phyloP scores from a whole-genome alignment of 2,888 invertebrate genomes.

The Psococerastis gibbosa region DNA sequence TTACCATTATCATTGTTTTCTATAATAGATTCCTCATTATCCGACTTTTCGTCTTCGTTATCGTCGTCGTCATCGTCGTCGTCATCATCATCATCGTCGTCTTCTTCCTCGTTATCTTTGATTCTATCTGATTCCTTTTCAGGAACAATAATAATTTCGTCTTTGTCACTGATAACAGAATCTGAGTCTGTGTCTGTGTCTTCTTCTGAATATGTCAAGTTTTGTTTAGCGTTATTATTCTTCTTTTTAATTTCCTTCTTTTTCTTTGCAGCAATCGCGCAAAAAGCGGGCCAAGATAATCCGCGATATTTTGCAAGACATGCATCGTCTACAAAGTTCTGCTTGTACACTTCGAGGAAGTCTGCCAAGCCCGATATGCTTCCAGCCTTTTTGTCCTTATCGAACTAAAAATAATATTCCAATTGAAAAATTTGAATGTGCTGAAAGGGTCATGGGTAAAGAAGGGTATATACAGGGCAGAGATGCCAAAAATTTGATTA shows the following conservation, averaged over 20 bases:
- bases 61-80: too few relatives aligned
- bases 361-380: conserved; percentile 30
- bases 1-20: too few relatives aligned
- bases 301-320: conserved; percentile 31
- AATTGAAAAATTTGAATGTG: too few relatives aligned
- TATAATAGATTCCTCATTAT: too few relatives aligned
- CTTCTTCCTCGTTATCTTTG: not conserved
- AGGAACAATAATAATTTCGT: not conserved
- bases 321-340: conserved; percentile 33
- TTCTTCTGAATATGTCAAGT: not conserved
- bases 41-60: too few relatives aligned
- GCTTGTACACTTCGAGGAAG: conserved; percentile 28
- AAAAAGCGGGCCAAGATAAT: conserved; percentile 27
- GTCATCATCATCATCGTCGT: too few relatives aligned
- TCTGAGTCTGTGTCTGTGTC: not conserved
- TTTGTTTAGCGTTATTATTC: not conserved
- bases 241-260: conserved; percentile 11
- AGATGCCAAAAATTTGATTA: too few relatives aligned
- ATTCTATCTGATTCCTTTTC: not conserved
- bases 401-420: too few relatives aligned
- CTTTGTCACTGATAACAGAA: not conserved
- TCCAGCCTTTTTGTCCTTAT: conserved; percentile 30
- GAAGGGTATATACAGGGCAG: too few relatives aligned
- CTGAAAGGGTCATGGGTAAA: too few relatives aligned
- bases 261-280: conserved; percentile 24